Base-by-base conservation (phyloP, 2,888 invertebrate genomes). In the Creontiades dilutus region DNA sequence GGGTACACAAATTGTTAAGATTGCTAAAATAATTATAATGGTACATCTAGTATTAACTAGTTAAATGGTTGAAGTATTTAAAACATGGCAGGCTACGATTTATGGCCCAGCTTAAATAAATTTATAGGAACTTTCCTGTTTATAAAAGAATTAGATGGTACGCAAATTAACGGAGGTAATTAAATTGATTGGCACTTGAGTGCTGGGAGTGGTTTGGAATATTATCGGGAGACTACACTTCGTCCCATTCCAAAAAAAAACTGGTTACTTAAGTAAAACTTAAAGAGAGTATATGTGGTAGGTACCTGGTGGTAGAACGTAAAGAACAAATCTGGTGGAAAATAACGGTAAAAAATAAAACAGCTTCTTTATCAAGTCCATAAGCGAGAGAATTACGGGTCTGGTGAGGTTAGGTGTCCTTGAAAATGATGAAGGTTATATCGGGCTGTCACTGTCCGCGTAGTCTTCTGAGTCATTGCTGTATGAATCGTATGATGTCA, bases 381-480 rank as follows among this genome's bases (percentile, higher is more conserved):
- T 68, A 23, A 68, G 27, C 2, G 7, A 37, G 37, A 37, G 37
- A 37, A 37, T 37, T 37, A 23, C 7, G 68, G 68, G 19, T 61
- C 19, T 2, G 14, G 68, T 19, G 68, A n/a, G 61, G 61, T 68
- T 68, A 23, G 23, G 68, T 27, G 68, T 68, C 13, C 23, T 23
- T 68, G 68, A 27, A 7, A n/a, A 37, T 27, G 4, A 46, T 37
- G 46, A 46, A 47, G 78, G 78, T 46, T 78, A 78, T 78, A 91
- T 89, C 19, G 91, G 90, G 80, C 91, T 91, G 52, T 91, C 91
- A 23, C 91, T 91, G 85, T 91, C 91, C 0, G 91, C 91, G 81
- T 91, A 91, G 86, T 91, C 91, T 27, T 90, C 91, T 13, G 91
- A 91, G 48, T 91, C 91, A 55, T 90, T 89, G 48, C 37, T 86